Base-by-base conservation (phyloP, 2,888 invertebrate species). In the Pterostichus madidus region DNA sequence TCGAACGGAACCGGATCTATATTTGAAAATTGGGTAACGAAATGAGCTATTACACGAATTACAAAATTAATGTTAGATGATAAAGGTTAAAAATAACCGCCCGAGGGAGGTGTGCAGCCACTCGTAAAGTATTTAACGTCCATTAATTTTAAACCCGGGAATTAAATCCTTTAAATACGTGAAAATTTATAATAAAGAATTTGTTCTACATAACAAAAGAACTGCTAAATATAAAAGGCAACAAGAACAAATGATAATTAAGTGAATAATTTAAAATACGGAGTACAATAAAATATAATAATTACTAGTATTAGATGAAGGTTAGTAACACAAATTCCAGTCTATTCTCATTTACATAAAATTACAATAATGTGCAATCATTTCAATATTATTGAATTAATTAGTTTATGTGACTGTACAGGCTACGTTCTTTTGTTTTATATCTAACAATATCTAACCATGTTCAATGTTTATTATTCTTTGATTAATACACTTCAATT, bases 111-210 rank as follows among this genome's bases (percentile, higher is more conserved):
- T 59, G 59, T 17, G 59, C 59, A 59, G 24, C 24, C 59, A 59
- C 5, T 59, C 15, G 59, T 15, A 15, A 59, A 10, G 59, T 31
- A 59, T 59, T 59, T 59, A 59, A 59, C 59, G 17, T 11, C 24
- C 31, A 59, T 59, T 59, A 59, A 59, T 49, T 49, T 24, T 49
- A n/a, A 49, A 7, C 49, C 11, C 10, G 49, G 0, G 13, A 49
- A 49, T 59, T 59, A 59, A 59, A 59, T 59, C 59, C 53, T 59
- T 10, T 59, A 15, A 59, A 10, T 59, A 59, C 59, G 59, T 10
- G 17, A 17, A 24, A 59, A 24, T 59, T 59, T 17, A 59, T 59
- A 24, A 59, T 17, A 6, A 24, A 10, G 31, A 24, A 3, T 24
- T 59, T 59, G 10, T 59, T 59, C 8, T 24, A 24, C 15, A 59